Base-by-base conservation (phyloP, 2,113 vertebrate species). In the Dissostichus mawsoni region DNA sequence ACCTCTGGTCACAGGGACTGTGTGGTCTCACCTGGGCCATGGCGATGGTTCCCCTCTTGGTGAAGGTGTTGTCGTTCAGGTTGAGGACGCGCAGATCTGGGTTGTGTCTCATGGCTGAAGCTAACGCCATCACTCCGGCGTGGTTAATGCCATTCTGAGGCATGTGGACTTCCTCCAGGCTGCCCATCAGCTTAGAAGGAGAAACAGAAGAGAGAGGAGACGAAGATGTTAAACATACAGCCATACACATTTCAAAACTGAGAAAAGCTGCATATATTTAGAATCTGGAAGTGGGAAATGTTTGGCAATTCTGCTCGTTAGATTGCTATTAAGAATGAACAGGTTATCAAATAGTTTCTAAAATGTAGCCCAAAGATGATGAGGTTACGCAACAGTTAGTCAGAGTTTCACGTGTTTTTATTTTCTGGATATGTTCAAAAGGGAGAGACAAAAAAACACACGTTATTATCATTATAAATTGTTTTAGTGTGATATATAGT, bases 51-150 rank as follows among this genome's bases (percentile, higher is more conserved):
- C 98, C 98, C 85, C 93, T 97, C 81, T 98, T 97, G 0, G 98
- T 98, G 92, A 99, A 99, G 51, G 97, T 99, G 94, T 99, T 99
- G 91, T 99, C 98, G 0, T 99, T 99, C 79, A 99, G 89, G 93
- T 99, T 99, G 84, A 99, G 94, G 72, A 98, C 93, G 0, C 94
- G 95, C 50, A 99, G 94, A 82, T 97, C 91, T 0, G 96, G 93
- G 93, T 98, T 99, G 78, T 96, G 92, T 69, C 95, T 92, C 80
- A 99, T 94, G 11, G 98, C 97, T 51, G 95, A 93, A 41, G 98
- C 98, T 50, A 99, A 88, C 0, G 97, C 97, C 0, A 93, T 96
- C 90, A 99, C 94, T 0, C 98, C 98, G 0, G 94, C 87, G 69
- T 98, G 94, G 86, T 97, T 98, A 89, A 99, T 98, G 25, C 98